Percentiles rank a stretch among this genome's conserved stretches.
phyloP scores from a whole-genome alignment of 2,888 invertebrate genomes.

The Schrankia costaestrigalis region DNA sequence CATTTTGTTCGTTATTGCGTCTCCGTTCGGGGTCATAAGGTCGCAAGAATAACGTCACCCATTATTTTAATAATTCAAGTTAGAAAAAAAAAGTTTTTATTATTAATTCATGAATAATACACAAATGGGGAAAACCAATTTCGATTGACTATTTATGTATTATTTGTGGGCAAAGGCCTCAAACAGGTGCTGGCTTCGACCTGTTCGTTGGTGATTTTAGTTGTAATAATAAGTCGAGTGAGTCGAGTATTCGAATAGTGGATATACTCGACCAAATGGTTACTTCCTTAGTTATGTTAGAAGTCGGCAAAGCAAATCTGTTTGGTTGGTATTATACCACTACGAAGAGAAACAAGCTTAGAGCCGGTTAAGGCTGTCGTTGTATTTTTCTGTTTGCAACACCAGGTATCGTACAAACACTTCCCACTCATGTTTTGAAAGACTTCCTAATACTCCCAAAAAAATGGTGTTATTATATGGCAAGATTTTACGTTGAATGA shows the following conservation, averaged over 20 bases:
- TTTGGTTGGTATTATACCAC: too few relatives aligned
- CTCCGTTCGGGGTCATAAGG: conserved; percentile 48
- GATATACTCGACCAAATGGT: conserved; percentile 9
- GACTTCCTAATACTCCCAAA: too few relatives aligned
- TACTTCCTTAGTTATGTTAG: too few relatives aligned
- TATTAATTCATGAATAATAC: conserved; percentile 27
- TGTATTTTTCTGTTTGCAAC: too few relatives aligned
- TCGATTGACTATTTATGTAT: conserved; percentile 14
- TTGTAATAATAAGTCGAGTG: conserved; percentile 10
- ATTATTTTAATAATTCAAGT: conserved; percentile 40
- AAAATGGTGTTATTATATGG: too few relatives aligned
- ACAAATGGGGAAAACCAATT: conserved; percentile 32
- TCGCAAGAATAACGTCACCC: conserved; percentile 46
- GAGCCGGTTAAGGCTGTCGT: too few relatives aligned
- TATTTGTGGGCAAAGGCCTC: conserved; percentile 20
- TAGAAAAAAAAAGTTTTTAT: conserved; percentile 26
- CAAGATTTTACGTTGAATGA: too few relatives aligned
- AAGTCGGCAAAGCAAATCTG: too few relatives aligned
- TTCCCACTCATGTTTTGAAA: too few relatives aligned
- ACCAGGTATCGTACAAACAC: too few relatives aligned
- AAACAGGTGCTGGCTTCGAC: conserved; percentile 17
- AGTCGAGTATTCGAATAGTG: too few relatives aligned
- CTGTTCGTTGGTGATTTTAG: conserved; percentile 14
- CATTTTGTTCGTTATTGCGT: conserved; percentile 38
- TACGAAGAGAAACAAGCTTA: too few relatives aligned